Base-by-base conservation (phyloP, 2,797 vertebrate species). In the Siniperca scherzeri region DNA sequence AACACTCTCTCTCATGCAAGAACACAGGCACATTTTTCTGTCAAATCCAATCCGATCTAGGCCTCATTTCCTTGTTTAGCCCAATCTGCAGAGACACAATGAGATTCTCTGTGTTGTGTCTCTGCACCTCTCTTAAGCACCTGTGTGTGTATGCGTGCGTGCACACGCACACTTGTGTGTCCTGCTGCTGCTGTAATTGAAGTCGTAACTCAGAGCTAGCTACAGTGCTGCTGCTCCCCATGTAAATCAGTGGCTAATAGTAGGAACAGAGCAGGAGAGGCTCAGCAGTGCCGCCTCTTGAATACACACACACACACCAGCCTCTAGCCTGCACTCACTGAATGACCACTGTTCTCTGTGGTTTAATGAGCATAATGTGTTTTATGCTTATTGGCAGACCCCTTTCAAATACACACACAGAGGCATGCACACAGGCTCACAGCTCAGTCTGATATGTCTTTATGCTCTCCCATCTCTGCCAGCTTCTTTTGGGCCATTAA, bases 181-280 rank as follows among this genome's bases (percentile, higher is more conserved):
- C 85, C 85, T 71, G 80, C 88, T 87, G 84, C 86, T 82, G 80
- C 82, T 88, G 88, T 94, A 95, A 94, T 94, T 94, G 94, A 93
- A 95, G 92, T 93, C 86, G 81, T 94, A 94, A 94, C 88, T 94
- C 94, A 93, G 77, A 77, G 84, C 87, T 73, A 74, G 91, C 88
- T 88, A 88, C 87, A 86, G 88, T 91, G 83, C 86, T 72, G 82
- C 88, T 91, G 82, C 84, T 86, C 84, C 76, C 81, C 82, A 93
- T 95, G 93, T 92, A 94, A 91, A 94, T 94, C 90, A 92, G 85
- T 21, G 71, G 91, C 89, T 94, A 89, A 92, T 93, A 89, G 89
- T 86, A 42, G 80, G 71, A 89, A 77, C 77, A 65, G 77, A 85
- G 81, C 59, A 17, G 65, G 57, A 86, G 61, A 62, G 40, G 74